Evolutionary conservation across 2,888 invertebrate genomes (phyloP).

Genomic region (Bombylius major): DNA sequence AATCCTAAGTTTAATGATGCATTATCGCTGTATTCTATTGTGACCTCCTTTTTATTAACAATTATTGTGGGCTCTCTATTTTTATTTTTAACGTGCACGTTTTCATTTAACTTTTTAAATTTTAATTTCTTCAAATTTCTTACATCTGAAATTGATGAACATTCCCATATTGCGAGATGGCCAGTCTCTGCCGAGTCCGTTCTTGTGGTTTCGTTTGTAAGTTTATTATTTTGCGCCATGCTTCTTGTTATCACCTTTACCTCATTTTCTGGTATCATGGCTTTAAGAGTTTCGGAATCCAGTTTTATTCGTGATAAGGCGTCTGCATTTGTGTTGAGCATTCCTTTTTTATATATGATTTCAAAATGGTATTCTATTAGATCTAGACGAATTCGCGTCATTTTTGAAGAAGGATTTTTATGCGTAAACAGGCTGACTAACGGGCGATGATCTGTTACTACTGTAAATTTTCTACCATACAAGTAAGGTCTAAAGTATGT

Average conservation of each 20-base stretch:
- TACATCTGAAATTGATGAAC: not conserved
- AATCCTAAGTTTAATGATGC: not conserved
- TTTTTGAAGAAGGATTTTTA: not conserved
- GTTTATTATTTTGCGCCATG: not conserved
- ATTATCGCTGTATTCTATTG: not conserved
- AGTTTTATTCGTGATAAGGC: not conserved
- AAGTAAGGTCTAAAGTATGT: constrained; percentile 21
- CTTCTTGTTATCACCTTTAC: too few relatives aligned
- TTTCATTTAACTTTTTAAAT: not conserved
- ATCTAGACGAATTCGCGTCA: not conserved
- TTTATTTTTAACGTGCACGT: not conserved
- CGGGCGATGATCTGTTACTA: not conserved
- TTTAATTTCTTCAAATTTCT: not conserved
- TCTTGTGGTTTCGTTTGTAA: not conserved
- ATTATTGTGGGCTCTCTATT: not conserved
- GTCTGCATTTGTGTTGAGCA: not conserved
- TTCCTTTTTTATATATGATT: not conserved
- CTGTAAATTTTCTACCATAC: constrained; percentile 14
- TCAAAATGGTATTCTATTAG: not conserved
- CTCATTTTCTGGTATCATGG: not conserved
- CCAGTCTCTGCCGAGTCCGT: not conserved
- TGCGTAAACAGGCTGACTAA: not conserved
- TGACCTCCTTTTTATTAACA: not conserved
- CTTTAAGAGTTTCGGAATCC: not conserved
- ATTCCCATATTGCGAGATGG: not conserved